A percentile compares a stretch with the other conserved stretches of the same genome.
Evolutionary conservation across 1,140 invertebrate species (phyloP).

Genomic region (Drosophila setifemur): DNA sequence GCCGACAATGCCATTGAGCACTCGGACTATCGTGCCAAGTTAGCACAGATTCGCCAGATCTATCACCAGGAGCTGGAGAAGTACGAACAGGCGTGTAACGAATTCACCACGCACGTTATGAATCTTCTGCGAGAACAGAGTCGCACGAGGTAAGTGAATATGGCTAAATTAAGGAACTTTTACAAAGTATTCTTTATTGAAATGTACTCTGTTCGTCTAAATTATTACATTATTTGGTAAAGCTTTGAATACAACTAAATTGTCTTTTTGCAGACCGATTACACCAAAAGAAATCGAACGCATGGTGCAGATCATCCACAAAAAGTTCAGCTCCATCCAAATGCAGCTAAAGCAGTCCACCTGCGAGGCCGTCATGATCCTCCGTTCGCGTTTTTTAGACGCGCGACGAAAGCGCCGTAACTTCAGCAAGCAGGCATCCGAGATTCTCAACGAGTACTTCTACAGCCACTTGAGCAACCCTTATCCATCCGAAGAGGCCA

Average conservation of each 20-base stretch:
- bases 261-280: slow-evolving; percentile 88
- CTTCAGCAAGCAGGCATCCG: slow-evolving; percentile 99
- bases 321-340: slow-evolving; percentile 99
- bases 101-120: slow-evolving; percentile 99
- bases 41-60: slow-evolving; percentile 99
- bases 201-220: too few species aligned
- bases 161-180: not conserved
- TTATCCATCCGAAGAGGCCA: slow-evolving; percentile 99
- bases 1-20: slow-evolving; percentile 99
- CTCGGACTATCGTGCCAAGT: slow-evolving; percentile 98
- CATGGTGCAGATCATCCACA: slow-evolving; percentile 99
- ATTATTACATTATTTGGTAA: too few species aligned
- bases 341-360: slow-evolving; percentile 99
- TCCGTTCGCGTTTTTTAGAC: slow-evolving; percentile 95
- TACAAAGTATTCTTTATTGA: not conserved
- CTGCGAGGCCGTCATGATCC: slow-evolving; percentile 99
- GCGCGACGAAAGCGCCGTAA: slow-evolving; percentile 99
- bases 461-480: slow-evolving; percentile 99
- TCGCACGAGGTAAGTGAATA: slow-evolving; percentile 89
- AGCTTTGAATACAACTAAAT: too few species aligned
- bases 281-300: slow-evolving; percentile 98
- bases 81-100: slow-evolving; percentile 99
- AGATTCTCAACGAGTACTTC: slow-evolving; percentile 99
- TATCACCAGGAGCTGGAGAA: slow-evolving; percentile 99
- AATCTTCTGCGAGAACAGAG: slow-evolving; percentile 98